These are phyloP conservation scores for Scaptomyza caliginosa DNA, from an alignment of 2,888 invertebrate genomes.

Conservation along the genomic window DNA sequence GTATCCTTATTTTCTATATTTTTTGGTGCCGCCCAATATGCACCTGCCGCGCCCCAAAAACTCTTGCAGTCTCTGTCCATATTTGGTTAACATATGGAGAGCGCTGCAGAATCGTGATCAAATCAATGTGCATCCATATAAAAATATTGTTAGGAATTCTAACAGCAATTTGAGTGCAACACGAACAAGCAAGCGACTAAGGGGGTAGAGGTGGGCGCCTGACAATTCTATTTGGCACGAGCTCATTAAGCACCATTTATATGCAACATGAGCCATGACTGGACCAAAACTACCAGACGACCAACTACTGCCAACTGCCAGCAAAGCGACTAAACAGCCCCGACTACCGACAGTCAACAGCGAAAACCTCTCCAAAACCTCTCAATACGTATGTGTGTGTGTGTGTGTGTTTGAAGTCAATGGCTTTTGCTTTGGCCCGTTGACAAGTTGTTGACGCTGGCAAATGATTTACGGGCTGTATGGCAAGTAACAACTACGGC, in stretches of 20 bases:
- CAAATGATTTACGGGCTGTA: slow-evolving; percentile 72
- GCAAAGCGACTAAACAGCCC: slow-evolving; percentile 1
- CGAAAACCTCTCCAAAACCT: slow-evolving; percentile 43
- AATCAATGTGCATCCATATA: slow-evolving; percentile 72
- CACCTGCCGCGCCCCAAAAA: slow-evolving; percentile 52
- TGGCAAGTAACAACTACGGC: slow-evolving; percentile 16
- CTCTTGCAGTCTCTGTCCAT: slow-evolving; percentile 23
- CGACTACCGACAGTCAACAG: slow-evolving; percentile 25
- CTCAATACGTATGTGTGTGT: slow-evolving; percentile 20
- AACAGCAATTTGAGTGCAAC: slow-evolving; percentile 71
- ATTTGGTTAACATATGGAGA: slow-evolving; percentile 37
- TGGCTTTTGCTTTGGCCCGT: slow-evolving; percentile 50
- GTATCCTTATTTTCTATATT: background rate
- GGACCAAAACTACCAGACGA: slow-evolving; percentile 59
- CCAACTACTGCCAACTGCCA: slow-evolving; percentile 25
- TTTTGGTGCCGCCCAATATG: slow-evolving; percentile 7
- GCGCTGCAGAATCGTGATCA: slow-evolving; percentile 64
- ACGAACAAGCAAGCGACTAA: slow-evolving; percentile 55
- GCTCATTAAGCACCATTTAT: slow-evolving; percentile 83
- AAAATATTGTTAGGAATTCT: slow-evolving; percentile 63
- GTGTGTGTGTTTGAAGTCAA: slow-evolving; percentile 31
- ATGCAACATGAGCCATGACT: slow-evolving; percentile 79
- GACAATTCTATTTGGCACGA: slow-evolving; percentile 82
- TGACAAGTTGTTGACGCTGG: slow-evolving; percentile 78
- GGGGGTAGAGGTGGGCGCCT: slow-evolving; percentile 34